phyloP scores from a whole-genome alignment of 1,140 invertebrate species.

The Dinoponera quadriceps region DNA sequence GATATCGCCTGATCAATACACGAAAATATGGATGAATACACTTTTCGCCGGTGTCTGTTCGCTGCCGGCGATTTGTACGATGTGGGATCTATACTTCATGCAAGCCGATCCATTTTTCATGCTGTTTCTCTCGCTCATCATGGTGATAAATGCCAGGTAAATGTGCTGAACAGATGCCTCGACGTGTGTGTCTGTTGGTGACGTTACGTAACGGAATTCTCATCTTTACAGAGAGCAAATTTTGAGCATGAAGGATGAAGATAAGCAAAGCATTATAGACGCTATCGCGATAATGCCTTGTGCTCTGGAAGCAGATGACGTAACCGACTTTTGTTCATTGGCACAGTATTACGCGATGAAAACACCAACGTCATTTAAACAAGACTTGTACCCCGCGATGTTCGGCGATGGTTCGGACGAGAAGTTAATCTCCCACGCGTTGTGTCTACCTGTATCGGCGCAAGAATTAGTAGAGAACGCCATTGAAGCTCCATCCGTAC shows the following conservation, averaged over 20 bases:
- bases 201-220: conserved; percentile 28
- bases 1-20: conserved; percentile 97
- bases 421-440: conserved; percentile 91
- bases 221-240: conserved; percentile 91
- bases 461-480: conserved; percentile 93
- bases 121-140: conserved; percentile 97
- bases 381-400: conserved; percentile 88
- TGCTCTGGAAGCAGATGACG: conserved; percentile 95
- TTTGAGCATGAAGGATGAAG: conserved; percentile 91
- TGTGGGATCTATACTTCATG: conserved; percentile 99
- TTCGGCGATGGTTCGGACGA: conserved; percentile 87
- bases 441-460: conserved; percentile 97
- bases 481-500: conserved; percentile 86
- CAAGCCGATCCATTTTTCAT: conserved; percentile 98
- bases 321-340: conserved; percentile 98
- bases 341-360: conserved; percentile 97
- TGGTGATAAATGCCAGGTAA: conserved; percentile 97
- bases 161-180: conserved; percentile 12
- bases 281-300: conserved; percentile 92
- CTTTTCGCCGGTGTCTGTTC: conserved; percentile 95
- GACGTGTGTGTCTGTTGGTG: conserved; percentile 12
- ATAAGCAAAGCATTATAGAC: conserved; percentile 91
- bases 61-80: conserved; percentile 93
- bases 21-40: conserved; percentile 95
- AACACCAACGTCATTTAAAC: conserved; percentile 96